phyloP scores from a whole-genome alignment of 1,140 invertebrate genomes.

The Arion vulgaris region DNA sequence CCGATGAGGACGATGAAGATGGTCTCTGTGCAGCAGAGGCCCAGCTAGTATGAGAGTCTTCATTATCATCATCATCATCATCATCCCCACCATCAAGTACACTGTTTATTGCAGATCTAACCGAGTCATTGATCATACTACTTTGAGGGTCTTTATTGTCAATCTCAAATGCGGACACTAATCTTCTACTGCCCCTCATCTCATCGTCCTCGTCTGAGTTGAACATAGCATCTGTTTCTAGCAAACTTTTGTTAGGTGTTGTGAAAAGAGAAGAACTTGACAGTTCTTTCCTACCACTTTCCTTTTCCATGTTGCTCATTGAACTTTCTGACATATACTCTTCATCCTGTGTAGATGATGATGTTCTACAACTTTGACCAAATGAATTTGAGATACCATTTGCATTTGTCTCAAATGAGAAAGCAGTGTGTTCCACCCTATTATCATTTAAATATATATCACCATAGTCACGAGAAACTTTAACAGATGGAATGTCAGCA shows the following conservation, averaged over 20 bases:
- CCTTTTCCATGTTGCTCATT: slow-evolving; percentile 20
- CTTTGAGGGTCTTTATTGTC: slow-evolving; percentile 39
- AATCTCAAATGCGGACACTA: slow-evolving; percentile 25
- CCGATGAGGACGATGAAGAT: neutral
- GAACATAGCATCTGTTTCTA: slow-evolving; percentile 34
- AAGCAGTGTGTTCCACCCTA: neutral
- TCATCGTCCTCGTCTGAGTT: slow-evolving; percentile 15
- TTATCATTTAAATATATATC: neutral
- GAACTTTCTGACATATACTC: neutral
- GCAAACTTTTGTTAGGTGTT: slow-evolving; percentile 20
- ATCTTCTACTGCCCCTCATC: neutral
- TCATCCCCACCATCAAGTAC: slow-evolving; percentile 24
- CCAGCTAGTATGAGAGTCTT: slow-evolving; percentile 22
- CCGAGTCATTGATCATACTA: slow-evolving; percentile 40
- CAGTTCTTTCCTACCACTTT: neutral
- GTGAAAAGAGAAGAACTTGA: slow-evolving; percentile 21
- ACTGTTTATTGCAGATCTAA: slow-evolving; percentile 32
- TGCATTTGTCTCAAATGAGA: neutral
- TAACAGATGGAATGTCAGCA: neutral
- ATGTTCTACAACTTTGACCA: neutral
- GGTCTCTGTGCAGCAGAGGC: neutral
- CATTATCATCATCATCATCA: slow-evolving; percentile 15
- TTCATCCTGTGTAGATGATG: neutral
- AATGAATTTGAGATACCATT: neutral
- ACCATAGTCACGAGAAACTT: neutral